A percentile compares a stretch with the other conserved stretches of the same genome.
These are phyloP conservation scores for Muntiacus muntjak DNA, from an alignment of 2,113 vertebrate species.

Conservation along the genomic window DNA sequence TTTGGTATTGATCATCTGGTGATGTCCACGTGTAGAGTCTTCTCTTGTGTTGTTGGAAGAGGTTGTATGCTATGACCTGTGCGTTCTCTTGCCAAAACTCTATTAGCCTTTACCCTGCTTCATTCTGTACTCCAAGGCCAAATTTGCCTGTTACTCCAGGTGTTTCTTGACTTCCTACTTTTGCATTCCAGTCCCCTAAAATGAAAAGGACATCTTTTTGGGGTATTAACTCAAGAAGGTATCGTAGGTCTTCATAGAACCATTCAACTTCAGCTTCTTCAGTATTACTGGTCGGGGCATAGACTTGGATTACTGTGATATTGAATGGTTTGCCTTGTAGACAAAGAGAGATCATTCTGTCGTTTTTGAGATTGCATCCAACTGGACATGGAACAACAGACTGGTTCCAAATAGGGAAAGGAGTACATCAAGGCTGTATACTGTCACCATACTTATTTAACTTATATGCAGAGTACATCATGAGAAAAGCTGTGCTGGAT, in stretches of 20 bases:
- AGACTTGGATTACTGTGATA: background rate
- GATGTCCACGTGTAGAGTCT: background rate
- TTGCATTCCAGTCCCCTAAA: background rate
- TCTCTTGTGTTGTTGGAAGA: background rate
- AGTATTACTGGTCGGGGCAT: background rate
- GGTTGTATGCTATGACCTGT: background rate
- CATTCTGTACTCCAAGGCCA: background rate
- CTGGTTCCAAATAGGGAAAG: background rate
- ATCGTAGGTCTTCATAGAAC: background rate
- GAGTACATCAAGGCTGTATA: background rate
- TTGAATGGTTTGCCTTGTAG: background rate
- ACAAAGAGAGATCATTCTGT: background rate
- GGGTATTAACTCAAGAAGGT: background rate
- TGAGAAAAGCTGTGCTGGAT: background rate
- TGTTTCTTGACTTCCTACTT: background rate
- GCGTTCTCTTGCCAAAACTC: background rate
- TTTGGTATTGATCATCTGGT: background rate
- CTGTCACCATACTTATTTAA: background rate
- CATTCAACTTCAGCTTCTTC: background rate
- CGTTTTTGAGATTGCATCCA: background rate
- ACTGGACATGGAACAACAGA: background rate
- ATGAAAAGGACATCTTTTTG: background rate
- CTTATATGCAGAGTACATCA: background rate
- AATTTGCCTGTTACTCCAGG: background rate
- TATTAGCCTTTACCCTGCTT: background rate